A percentile compares a stretch with the other conserved stretches of the same genome.
phyloP scores from a whole-genome alignment of 1,140 invertebrate species.

The Halictus rubicundus region DNA sequence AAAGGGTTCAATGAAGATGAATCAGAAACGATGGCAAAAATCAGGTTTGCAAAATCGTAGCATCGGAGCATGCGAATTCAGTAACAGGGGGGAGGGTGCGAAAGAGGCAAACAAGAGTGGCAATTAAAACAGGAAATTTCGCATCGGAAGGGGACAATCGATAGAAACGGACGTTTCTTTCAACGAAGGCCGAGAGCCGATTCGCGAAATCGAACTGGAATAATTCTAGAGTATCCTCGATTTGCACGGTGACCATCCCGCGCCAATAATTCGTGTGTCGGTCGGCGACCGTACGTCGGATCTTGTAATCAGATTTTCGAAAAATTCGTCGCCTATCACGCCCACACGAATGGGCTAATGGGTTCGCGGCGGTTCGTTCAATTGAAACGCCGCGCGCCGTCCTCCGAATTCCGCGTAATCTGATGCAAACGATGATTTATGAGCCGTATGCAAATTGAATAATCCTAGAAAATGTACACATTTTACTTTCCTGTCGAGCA shows the following conservation, averaged over 20 bases:
- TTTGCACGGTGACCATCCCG: constrained; percentile 6
- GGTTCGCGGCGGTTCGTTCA: constrained; percentile 35
- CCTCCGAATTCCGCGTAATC: constrained; percentile 39
- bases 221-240: constrained; percentile 32
- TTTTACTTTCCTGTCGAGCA: constrained; percentile 13
- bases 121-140: background rate
- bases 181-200: constrained; percentile 16
- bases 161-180: background rate
- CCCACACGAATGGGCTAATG: constrained; percentile 29
- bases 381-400: constrained; percentile 21
- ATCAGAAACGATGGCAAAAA: too few relatives aligned
- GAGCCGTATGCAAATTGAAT: constrained; percentile 25
- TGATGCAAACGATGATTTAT: constrained; percentile 38
- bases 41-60: too few relatives aligned
- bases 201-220: constrained; percentile 29
- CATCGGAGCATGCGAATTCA: too few relatives aligned
- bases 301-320: constrained; percentile 53
- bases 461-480: constrained; percentile 27
- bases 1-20: too few relatives aligned
- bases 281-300: constrained; percentile 7
- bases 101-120: background rate
- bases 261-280: constrained; percentile 37
- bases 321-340: constrained; percentile 34
- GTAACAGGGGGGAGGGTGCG: too few relatives aligned
- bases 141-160: background rate